Evolutionary conservation across 2,888 invertebrate genomes (phyloP), one percentile per base, ranked within the genome.

Genomic region (Clistopyga incitator): DNA sequence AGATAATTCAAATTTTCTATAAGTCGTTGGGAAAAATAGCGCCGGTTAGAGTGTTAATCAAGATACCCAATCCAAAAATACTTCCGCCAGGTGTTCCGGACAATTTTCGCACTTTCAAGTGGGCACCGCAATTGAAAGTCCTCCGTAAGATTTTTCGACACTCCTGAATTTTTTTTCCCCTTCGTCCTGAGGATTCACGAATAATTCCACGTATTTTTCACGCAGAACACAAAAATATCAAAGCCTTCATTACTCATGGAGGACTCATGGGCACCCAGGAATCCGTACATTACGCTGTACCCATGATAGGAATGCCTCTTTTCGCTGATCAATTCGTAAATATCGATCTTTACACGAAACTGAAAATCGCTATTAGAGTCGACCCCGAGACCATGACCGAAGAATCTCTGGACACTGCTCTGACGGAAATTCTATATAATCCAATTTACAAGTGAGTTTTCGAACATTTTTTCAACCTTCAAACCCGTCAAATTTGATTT

Each of bases 221-320:
- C 15, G 18, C 6, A 92, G 92, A 90, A 1, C 91, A 92, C 71
- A 88, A 79, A 13, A 92, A 92, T 38, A 45, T 90, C n/a, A 90
- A 84, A 74, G 89, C 87, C 1, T 92, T 92, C 71, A 88, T 92
- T 76, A 92, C 91, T 2, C 92, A 92, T 15, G 91, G 92, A 2
- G 92, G 92, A 0, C 85, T 91, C 3, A 87, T 92, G 87, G 89
- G 92, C 11, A 89, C 89, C 1, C 90, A 90, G 65, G 92, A 92
- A 72, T 87, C 92, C 3, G 84, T 92, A 76, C 82, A 88, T 76
- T 91, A 85, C 47, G 91, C 88, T 0, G 90, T 92, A 3, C 92
- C 92, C 0, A 87, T 92, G 88, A 85, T 92, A 25, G 92, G 92
- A 11, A 81, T 92, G 13, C 92, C 92, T 13, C 75, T 92, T 11